A percentile compares a stretch with the other conserved stretches of the same genome.
Conservation (phyloP, 2,888 invertebrate species). For the Drosophila pseudotakahashii region DNA sequence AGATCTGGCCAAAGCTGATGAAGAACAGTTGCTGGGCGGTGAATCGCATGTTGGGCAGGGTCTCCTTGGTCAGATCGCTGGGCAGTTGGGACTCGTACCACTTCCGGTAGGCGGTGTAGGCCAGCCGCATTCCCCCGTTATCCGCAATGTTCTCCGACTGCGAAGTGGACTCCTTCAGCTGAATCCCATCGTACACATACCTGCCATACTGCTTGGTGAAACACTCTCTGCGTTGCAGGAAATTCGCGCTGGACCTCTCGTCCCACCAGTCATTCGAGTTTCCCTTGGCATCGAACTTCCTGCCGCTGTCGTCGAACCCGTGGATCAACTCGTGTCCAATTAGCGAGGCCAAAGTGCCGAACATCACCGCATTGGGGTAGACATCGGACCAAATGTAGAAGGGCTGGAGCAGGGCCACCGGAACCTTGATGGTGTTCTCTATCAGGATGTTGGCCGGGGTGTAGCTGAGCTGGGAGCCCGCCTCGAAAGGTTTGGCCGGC, state of each 20-base stretch:
- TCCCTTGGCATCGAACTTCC: conserved; percentile 73
- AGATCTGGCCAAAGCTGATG: conserved; percentile 80
- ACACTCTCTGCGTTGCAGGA: conserved; percentile 69
- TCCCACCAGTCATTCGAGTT: conserved; percentile 81
- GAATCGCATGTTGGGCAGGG: conserved; percentile 71
- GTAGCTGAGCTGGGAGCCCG: conserved; percentile 58
- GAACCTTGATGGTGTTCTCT: conserved; percentile 78
- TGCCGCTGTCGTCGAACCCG: conserved; percentile 80
- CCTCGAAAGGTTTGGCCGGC: conserved; percentile 63
- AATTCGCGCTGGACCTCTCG: conserved; percentile 56
- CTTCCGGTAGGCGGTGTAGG: conserved; percentile 77
- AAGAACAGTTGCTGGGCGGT: conserved; percentile 81
- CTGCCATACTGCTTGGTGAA: conserved; percentile 77
- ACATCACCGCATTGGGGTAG: conserved; percentile 80
- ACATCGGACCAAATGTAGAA: conserved; percentile 70
- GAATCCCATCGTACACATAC: conserved; percentile 62
- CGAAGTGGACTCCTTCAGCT: conserved; percentile 59
- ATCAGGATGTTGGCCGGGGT: conserved; percentile 74
- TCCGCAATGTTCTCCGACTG: conserved; percentile 83
- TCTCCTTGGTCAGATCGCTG: conserved; percentile 57
- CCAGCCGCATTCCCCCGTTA: conserved; percentile 80
- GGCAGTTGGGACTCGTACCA: conserved; percentile 60
- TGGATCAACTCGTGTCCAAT: conserved; percentile 81
- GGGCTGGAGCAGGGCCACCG: conserved; percentile 79
- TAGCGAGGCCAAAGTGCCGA: conserved; percentile 71